These are phyloP conservation scores for Tonatia bakeri DNA, from an alignment of 2,113 vertebrate species.

Conservation along the genomic window DNA sequence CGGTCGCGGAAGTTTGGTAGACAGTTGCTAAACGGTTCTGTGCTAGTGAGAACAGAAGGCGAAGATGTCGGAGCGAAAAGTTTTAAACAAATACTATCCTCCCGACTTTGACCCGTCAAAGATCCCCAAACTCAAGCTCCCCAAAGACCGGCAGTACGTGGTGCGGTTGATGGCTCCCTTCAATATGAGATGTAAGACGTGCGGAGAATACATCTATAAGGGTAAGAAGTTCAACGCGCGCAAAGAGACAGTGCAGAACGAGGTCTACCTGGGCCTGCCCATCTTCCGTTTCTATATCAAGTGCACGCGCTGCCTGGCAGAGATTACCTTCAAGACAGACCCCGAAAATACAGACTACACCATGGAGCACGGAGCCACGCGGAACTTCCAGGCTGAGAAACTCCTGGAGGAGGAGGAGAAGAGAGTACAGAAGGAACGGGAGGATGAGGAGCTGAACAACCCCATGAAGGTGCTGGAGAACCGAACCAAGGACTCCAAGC, in stretches of 20 bases:
- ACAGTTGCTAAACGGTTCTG: rapidly evolving
- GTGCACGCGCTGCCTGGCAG: constrained; percentile 91
- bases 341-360: constrained; percentile 32
- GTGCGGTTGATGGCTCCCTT: neutral
- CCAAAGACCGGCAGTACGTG: constrained; percentile 82
- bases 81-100: constrained; percentile 96
- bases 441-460: constrained; percentile 97
- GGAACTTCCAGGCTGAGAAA: constrained; percentile 36
- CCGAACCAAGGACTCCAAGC: constrained; percentile 96
- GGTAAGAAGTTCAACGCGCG: constrained; percentile 97
- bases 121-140: constrained; percentile 92
- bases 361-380: constrained; percentile 85
- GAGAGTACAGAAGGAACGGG: constrained; percentile 89
- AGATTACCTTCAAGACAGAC: constrained; percentile 87
- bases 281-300: constrained; percentile 93
- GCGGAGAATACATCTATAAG: constrained; percentile 96
- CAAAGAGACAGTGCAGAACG: constrained; percentile 96
- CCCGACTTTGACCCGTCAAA: constrained; percentile 95
- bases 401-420: constrained; percentile 88
- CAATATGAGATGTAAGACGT: constrained; percentile 87
- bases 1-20: rapidly evolving
- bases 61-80: constrained; percentile 93
- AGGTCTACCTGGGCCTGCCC: constrained; percentile 92
- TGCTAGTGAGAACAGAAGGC: neutral
- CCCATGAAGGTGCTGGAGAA: constrained; percentile 99